A percentile compares a stretch with the other conserved stretches of the same genome.
These are phyloP conservation scores for Nyctibius bracteatus DNA, from an alignment of 2,113 vertebrate species.

Conservation along the genomic window DNA sequence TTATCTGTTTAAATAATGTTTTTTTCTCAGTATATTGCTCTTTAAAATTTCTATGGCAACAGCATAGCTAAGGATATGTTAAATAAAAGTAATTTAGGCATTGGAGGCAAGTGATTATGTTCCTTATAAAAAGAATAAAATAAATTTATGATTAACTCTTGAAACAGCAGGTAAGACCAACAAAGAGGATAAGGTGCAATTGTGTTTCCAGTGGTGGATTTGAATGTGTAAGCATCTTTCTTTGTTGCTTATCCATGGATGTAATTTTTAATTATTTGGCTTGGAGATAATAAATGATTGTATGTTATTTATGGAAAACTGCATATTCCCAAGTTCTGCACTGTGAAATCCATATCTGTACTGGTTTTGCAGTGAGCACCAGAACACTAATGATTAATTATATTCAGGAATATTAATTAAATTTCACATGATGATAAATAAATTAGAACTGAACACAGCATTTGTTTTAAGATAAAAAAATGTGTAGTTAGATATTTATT, in stretches of 20 bases:
- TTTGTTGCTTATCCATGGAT: background rate
- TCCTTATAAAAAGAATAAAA: background rate
- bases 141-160: background rate
- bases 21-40: background rate
- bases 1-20: background rate
- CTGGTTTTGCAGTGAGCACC: background rate
- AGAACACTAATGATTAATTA: background rate
- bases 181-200: background rate
- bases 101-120: background rate
- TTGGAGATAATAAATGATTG: background rate
- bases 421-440: background rate
- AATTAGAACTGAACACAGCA: background rate
- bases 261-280: slow-evolving; percentile 24
- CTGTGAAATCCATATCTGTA: background rate
- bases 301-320: background rate
- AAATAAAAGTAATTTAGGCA: background rate
- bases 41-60: background rate
- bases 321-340: background rate
- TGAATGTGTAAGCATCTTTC: background rate
- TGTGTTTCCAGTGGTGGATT: background rate
- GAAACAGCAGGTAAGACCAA: background rate
- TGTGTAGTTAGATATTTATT: background rate
- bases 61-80: background rate
- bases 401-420: background rate
- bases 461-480: background rate